Conservation (phyloP, 2,888 invertebrate species). For the Drosophila leonis region DNA sequence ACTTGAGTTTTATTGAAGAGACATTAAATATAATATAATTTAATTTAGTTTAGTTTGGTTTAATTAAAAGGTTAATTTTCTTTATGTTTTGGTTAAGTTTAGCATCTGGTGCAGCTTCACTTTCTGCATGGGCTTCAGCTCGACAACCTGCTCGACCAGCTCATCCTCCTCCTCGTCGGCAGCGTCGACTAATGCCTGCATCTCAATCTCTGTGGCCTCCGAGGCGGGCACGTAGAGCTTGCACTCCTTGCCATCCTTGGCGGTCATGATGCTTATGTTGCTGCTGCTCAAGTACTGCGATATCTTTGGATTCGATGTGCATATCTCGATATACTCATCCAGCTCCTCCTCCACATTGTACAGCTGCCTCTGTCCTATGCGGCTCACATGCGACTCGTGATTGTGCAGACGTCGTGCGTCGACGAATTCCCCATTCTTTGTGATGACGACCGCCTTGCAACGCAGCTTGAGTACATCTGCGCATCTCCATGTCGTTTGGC, state of each 20-base stretch:
- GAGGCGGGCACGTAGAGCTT: constrained; percentile 83
- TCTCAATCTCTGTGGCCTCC: constrained; percentile 72
- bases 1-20: constrained; percentile 39
- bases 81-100: constrained; percentile 17
- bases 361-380: constrained; percentile 84
- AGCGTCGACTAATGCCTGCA: constrained; percentile 66
- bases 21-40: background rate
- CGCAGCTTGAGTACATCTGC: constrained; percentile 84
- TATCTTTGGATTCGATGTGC: constrained; percentile 82
- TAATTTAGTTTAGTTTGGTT: constrained; percentile 25
- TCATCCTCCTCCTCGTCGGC: constrained; percentile 33
- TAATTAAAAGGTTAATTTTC: constrained; percentile 2
- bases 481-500: constrained; percentile 86
- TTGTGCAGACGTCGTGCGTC: constrained; percentile 83
- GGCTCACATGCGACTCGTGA: constrained; percentile 80
- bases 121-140: constrained; percentile 42
- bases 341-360: constrained; percentile 84
- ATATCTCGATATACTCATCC: constrained; percentile 84
- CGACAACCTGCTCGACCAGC: constrained; percentile 38
- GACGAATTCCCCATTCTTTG: constrained; percentile 82
- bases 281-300: constrained; percentile 80
- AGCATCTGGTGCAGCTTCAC: constrained; percentile 40
- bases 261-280: constrained; percentile 81
- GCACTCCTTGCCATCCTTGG: constrained; percentile 82
- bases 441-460: constrained; percentile 85